Base-by-base conservation (phyloP, 2,888 invertebrate genomes). In the Drosophila pseudotalamancana region DNA sequence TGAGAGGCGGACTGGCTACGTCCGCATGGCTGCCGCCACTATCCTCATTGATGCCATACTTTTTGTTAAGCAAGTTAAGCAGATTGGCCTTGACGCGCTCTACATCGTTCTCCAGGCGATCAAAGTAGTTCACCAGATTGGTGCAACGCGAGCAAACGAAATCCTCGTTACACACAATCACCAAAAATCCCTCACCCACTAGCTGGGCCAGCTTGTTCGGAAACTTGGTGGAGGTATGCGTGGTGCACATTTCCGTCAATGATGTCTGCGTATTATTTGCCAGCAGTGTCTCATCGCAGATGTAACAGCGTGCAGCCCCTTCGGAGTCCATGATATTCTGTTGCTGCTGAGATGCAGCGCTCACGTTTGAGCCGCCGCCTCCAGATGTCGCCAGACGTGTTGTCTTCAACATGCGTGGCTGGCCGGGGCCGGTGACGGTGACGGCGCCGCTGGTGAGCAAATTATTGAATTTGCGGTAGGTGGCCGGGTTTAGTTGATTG, bases 161-260 rank as follows among this genome's bases (percentile, higher is more conserved):
- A 81, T 92, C 92, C 46, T 92, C 91, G 3, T 88, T 89, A 53
- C 92, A 91, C 3, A 92, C 91, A 57, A 92, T 91, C 3, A 92
- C 92, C 78, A 92, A 88, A 74, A 92, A 92, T 6, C 91, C 91
- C 79, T 92, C 92, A 23, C 92, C 92, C 51, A 92, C 90, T 43
- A 92, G 77, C 77, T 92, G 92, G 1, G 92, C 92, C 71, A 92
- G 90, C 89, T 92, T 92, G 70, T 92, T 92, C 48, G 92, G 92
- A 50, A 92, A 89, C 66, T 92, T 91, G 48, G 92, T 92, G 48
- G 91, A 89, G 9, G 92, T 91, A 75, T 91, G 90, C 25, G 91
- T 84, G 50, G 92, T 92, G 37, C 81, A 77, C 78, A 91, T 89
- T 29, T 92, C 91, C 34, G 91, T 89, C 1, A 92, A 76, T 9